Conservation (phyloP, 2,113 vertebrate species). For the Rhinogobius similis region DNA sequence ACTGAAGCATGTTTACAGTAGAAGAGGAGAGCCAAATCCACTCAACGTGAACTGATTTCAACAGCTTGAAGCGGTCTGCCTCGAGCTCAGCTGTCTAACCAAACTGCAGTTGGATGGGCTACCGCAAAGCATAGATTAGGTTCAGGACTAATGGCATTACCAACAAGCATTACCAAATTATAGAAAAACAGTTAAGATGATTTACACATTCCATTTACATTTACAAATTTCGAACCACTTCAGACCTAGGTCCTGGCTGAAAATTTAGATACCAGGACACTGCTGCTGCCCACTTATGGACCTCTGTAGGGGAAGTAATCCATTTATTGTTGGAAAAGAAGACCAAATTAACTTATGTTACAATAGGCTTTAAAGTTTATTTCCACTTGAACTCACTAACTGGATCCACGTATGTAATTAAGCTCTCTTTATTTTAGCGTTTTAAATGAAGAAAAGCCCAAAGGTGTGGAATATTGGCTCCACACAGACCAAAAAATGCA, state of each 20-base stretch:
- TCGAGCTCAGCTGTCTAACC: conserved; percentile 24
- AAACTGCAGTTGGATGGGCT: conserved; percentile 20
- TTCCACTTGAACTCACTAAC: background rate
- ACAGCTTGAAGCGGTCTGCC: conserved; percentile 19
- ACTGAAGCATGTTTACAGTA: conserved; percentile 32
- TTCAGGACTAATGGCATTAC: conserved; percentile 23
- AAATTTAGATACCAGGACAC: background rate
- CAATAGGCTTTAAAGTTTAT: background rate
- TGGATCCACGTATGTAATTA: conserved; percentile 2
- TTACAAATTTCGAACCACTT: background rate
- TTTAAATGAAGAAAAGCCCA: background rate
- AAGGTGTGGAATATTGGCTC: conserved; percentile 23
- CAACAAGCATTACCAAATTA: conserved; percentile 4
- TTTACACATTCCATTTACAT: background rate
- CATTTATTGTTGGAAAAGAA: no score
- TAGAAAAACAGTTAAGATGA: conserved; percentile 1
- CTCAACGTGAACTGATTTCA: conserved; percentile 54
- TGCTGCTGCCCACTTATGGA: no score
- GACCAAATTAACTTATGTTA: background rate
- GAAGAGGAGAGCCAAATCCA: conserved; percentile 34
- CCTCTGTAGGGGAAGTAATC: no score
- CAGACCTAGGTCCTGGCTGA: background rate
- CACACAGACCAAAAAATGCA: conserved; percentile 3
- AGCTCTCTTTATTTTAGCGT: background rate
- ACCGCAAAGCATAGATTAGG: conserved; percentile 28